phyloP scores from a whole-genome alignment of 2,888 invertebrate genomes.

The Drosophila prostipennis region DNA sequence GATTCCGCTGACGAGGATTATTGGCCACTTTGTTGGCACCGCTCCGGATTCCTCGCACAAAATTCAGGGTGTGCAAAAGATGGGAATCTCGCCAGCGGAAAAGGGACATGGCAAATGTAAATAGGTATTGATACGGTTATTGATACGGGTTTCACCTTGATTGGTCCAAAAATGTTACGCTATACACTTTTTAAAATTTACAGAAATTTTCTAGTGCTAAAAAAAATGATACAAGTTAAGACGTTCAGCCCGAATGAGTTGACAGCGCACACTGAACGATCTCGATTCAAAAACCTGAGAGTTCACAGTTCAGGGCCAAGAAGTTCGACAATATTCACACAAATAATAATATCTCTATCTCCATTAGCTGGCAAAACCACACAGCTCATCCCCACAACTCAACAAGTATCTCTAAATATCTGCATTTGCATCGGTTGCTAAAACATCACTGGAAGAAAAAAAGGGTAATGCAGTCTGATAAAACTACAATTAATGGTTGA shows the following conservation, averaged over 20 bases:
- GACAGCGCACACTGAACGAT: background rate
- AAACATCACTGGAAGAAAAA: background rate
- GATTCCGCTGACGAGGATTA: background rate
- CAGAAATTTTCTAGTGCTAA: background rate
- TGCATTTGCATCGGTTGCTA: background rate
- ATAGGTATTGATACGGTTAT: too few species aligned
- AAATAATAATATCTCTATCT: slow-evolving; percentile 18
- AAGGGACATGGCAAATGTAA: background rate
- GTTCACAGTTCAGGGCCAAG: slow-evolving; percentile 30
- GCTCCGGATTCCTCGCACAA: background rate
- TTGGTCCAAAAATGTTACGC: background rate
- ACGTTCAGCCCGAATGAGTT: background rate
- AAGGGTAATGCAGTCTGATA: too few species aligned
- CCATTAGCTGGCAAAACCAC: slow-evolving; percentile 8
- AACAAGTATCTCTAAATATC: background rate
- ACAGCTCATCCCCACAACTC: slow-evolving; percentile 3
- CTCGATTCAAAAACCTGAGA: background rate
- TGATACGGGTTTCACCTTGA: background rate
- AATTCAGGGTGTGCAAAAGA: background rate
- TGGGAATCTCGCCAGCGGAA: background rate
- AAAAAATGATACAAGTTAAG: background rate
- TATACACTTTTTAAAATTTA: background rate
- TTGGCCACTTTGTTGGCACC: background rate
- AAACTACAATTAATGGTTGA: too few species aligned
- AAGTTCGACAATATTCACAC: slow-evolving; percentile 3